phyloP scores from a whole-genome alignment of 2,888 invertebrate species.

The Odontocerum albicorne region DNA sequence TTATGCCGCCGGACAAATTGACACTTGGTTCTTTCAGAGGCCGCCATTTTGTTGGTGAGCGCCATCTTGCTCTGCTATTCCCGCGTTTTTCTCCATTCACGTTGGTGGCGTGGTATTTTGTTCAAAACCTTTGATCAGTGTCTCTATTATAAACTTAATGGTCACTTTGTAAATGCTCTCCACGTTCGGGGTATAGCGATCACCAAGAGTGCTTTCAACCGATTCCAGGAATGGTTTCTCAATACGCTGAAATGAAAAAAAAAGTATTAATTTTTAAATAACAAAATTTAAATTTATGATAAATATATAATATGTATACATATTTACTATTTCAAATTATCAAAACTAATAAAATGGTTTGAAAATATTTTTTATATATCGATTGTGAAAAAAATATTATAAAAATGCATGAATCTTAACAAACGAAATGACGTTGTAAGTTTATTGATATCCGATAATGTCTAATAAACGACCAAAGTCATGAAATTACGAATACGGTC shows the following conservation, averaged over 20 bases:
- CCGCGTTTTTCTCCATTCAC: constrained; percentile 17
- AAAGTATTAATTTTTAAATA: too few relatives aligned
- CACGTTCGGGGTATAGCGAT: constrained; percentile 86
- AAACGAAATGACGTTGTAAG: too few relatives aligned
- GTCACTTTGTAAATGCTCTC: constrained; percentile 86
- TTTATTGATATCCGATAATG: too few relatives aligned
- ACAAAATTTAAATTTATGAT: not conserved
- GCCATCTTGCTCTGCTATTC: not conserved
- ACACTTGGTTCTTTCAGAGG: constrained; percentile 12
- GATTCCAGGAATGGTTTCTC: constrained; percentile 87
- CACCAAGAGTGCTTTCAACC: constrained; percentile 82
- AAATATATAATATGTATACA: not conserved
- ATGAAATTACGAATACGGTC: too few relatives aligned
- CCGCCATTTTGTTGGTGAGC: constrained; percentile 18
- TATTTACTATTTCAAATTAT: too few relatives aligned
- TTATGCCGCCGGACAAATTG: constrained; percentile 13
- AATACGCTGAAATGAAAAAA: constrained; percentile 70
- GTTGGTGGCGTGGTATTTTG: constrained; percentile 25
- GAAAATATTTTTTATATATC: too few relatives aligned
- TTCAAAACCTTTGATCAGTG: constrained; percentile 77
- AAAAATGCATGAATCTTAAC: too few relatives aligned
- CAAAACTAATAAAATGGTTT: too few relatives aligned
- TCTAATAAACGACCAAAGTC: too few relatives aligned
- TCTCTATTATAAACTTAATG: constrained; percentile 85
- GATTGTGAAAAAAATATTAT: too few relatives aligned